Evolutionary conservation across 2,113 vertebrate species (phyloP), one percentile per base, ranked within the genome.

Genomic region (Naja naja): DNA sequence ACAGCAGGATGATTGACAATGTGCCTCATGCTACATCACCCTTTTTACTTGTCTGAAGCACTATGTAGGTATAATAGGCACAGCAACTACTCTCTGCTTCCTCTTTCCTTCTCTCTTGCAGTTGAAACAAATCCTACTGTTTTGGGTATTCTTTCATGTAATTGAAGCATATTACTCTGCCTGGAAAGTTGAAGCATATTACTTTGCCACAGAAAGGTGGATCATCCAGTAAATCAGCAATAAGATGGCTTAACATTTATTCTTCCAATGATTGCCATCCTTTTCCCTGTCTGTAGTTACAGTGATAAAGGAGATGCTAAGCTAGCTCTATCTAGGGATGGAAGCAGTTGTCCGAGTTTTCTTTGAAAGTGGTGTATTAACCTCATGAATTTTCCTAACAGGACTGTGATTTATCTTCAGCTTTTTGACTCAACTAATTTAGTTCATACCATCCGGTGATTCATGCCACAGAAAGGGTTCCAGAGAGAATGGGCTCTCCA

Each of bases 381-480:
- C 96, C 95, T 87, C 86, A 55, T 90, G 86, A 85, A 54, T 91
- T 95, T 93, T 93, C 47, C 96, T 98, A 98, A 98, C 98, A 97
- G 97, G 96, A 94, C 93, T 95, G 85, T 98, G 97, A 98, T 98
- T 98, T 98, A 98, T 97, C 91, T 94, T 95, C 86, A 93, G 95
- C 96, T 96, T 95, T 96, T 96, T 97, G 97, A 97, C 97, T 97
- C 94, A 22, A 56, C 97, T 98, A 98, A 98, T 98, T 98, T 97
- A 97, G 97, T 97, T 97, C 97, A 95, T 96, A 93, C 39, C 81
- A 90, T 94, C 16, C 81, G 45, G 96, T 98, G 97, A 98, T 98
- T 98, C 97, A 98, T 97, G 96, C 97, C 96, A 3, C 93, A 97
- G 97, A 98, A 97, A 96, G 97, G 95, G 97, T 97, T 97, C 97